Evolutionary conservation across 2,113 vertebrate genomes (phyloP), one percentile per base, ranked within the genome.

Genomic region (Pseudopodoces humilis): DNA sequence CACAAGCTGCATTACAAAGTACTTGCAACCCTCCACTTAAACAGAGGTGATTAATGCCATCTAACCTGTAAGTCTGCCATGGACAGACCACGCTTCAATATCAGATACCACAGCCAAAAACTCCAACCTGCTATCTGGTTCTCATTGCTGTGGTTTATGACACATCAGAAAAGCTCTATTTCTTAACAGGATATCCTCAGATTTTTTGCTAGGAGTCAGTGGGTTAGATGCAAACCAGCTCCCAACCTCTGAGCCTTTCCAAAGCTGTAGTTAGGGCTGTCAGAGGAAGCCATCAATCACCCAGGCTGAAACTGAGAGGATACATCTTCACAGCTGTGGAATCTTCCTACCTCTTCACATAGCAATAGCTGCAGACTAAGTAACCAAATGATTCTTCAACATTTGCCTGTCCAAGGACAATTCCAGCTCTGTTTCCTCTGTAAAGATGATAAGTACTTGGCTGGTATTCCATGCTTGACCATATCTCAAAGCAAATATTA

Each of bases 281-380:
- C 75, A 86, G 64, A 86, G 86, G 95, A 96, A 93, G 71, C 6
- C 8, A 86, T 96, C 68, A 24, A 47, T 95, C 88, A 81, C 14
- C 6, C 39, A 15, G 27, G 59, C 52, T 90, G 43, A 80, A 92
- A 70, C 24, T 15, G 55, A 67, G 46, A 83, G 63, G 30, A 50
- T 63, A 20, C 23, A 5, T 94, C 79, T 77, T 81, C 76, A 77
- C 79, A 77, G 79, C 56, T 86, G 76, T 70, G 71, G 86, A 88
- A 70, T 50, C 50, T 64, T 60, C 35, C 37, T 50, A 63, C 43
- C 47, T 83, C 83, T 79, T 80, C 30, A 39, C 35, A 63, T 4
- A 14, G 21, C 15, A 90, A 44, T 20, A 33, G 5, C 21, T 87
- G 11, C 15, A 80, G 53, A 33, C 9, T 63, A 76, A 78, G 49